phyloP scores from a whole-genome alignment of 37 sponge, comb jelly and placozoan genomes.

The Aplysina aerophoba region DNA sequence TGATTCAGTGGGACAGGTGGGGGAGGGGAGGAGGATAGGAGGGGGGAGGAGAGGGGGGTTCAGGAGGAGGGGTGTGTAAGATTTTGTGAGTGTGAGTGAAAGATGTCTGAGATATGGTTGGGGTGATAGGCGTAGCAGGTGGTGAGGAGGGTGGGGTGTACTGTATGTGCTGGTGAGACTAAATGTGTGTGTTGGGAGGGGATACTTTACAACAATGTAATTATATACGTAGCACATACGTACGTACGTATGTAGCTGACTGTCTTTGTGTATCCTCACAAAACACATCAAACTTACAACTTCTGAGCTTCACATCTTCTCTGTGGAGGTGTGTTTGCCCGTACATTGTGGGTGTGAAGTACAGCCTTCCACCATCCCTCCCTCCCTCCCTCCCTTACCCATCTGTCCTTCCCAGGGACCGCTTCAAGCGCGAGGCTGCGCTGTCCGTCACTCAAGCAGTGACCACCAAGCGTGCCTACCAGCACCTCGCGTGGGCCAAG shows the following conservation, averaged over 20 bases:
- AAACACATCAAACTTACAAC: too few relatives aligned
- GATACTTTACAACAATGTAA: too few relatives aligned
- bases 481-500: constrained; percentile 74
- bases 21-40: neutral
- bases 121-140: neutral
- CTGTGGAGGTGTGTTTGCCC: constrained; percentile 3
- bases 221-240: too few relatives aligned
- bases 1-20: constrained; percentile 76
- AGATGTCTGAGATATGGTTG: neutral
- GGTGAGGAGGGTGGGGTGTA: too few relatives aligned
- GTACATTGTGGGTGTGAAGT: neutral
- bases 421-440: constrained; percentile 55
- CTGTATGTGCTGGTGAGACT: too few relatives aligned
- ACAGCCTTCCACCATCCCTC: neutral
- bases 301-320: too few relatives aligned
- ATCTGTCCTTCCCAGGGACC: neutral
- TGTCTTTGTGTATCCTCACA: too few relatives aligned
- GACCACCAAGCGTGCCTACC: constrained; percentile 62
- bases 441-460: constrained; percentile 55
- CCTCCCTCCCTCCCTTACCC: neutral
- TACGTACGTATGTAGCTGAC: too few relatives aligned
- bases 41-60: neutral
- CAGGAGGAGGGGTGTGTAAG: neutral
- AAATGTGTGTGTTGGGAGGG: too few relatives aligned
- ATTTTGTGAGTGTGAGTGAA: neutral